Base-by-base conservation (phyloP, 2,888 invertebrate genomes). In the Lithophane semibrunnea region DNA sequence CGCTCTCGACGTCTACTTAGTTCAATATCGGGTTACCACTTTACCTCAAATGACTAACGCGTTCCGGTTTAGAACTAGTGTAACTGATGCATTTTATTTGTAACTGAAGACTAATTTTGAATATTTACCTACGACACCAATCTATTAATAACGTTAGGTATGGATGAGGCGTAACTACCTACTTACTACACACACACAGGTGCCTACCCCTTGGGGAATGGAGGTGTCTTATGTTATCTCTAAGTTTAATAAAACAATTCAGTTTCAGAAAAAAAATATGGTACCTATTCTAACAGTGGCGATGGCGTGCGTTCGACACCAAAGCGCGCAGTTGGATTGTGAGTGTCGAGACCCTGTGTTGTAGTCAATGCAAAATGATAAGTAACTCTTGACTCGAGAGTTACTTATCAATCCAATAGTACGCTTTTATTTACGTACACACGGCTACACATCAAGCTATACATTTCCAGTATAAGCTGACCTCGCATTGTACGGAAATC, bases 11-110 rank as follows among this genome's bases (percentile, higher is more conserved):
- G 91, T 91, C 92, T 91, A 93, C 94, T 94, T 92, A 92, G 94
- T 93, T 91, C 88, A 90, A 92, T 96, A 95, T 96, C 94, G 80
- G 74, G 88, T 96, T 96, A 94, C 96, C 92, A 92, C 93, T 92
- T 90, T 84, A 83, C 85, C 85, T 87, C 85, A 72, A 68, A 79
- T 85, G 74, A 89, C 78, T 82, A 84, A 85, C 82, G 86, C 66
- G 86, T 87, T 87, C 76, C 86, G 70, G 82, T 88, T 86, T 84
- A 82, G 71, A 75, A 84, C 75, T 65, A 75, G 29, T 80, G 82
- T 79, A 79, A 80, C 65, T 74, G 75, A 75, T 73, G 85, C 77
- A 78, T 79, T 74, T 71, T 84, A 74, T 80, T 74, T 80, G 49
- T 68, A 61, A 65, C 64, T 54, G 18, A 63, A 68, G 66, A 67